A percentile compares a stretch with the other conserved stretches of the same genome.
Evolutionary conservation across 2,797 vertebrate genomes (phyloP).

Genomic region (Graptemys geographica): DNA sequence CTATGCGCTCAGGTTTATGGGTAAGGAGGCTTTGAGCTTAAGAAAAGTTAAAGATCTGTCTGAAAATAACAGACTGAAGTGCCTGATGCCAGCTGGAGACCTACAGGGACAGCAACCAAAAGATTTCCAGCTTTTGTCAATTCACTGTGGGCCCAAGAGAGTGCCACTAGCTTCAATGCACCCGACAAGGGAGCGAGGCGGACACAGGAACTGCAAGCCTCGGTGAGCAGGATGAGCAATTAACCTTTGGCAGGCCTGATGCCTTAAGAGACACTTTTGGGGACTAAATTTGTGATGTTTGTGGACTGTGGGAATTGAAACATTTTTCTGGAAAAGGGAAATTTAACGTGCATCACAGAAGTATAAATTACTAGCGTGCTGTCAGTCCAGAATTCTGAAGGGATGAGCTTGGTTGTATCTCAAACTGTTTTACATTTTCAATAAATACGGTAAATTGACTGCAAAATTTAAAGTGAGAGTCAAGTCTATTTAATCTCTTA

Average conservation of each 20-base stretch:
- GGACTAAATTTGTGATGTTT: background rate
- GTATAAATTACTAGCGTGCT: background rate
- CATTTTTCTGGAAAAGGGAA: background rate
- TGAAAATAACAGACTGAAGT: background rate
- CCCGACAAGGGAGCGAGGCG: background rate
- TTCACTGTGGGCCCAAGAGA: background rate
- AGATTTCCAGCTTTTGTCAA: background rate
- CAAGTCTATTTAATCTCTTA: background rate
- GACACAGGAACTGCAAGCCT: slow-evolving; percentile 32
- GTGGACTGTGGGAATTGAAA: slow-evolving; percentile 47
- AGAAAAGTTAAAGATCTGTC: background rate
- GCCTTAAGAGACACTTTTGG: slow-evolving; percentile 25
- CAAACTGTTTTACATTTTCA: background rate
- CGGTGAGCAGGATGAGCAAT: slow-evolving; percentile 37
- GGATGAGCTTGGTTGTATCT: background rate
- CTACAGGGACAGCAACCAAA: background rate
- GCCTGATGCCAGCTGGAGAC: background rate
- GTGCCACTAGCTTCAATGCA: accelerated
- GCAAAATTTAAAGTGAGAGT: background rate
- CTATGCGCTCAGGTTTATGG: background rate
- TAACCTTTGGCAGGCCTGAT: slow-evolving; percentile 66
- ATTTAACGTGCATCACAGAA: background rate
- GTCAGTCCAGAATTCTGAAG: background rate
- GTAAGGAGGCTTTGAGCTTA: background rate
- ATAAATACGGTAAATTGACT: background rate